These are phyloP conservation scores for Ctenosaura bakeri DNA, from an alignment of 2,797 vertebrate species.

Conservation along the genomic window DNA sequence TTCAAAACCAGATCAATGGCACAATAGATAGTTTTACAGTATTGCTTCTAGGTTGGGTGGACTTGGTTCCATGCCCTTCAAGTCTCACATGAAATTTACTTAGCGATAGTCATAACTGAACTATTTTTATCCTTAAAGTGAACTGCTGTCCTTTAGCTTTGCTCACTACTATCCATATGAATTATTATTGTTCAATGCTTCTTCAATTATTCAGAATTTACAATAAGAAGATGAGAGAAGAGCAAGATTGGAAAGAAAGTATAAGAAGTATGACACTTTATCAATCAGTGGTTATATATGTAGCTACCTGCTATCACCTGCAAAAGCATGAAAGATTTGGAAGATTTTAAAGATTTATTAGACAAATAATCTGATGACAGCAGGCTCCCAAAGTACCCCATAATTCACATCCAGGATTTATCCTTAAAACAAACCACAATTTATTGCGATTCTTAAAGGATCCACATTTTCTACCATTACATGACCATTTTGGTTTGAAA, in stretches of 20 bases:
- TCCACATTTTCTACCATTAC: not conserved
- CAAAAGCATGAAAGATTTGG: not conserved
- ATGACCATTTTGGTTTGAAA: not conserved
- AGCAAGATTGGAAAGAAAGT: not conserved
- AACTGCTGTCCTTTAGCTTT: slow-evolving; percentile 28
- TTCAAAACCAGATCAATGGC: slow-evolving; percentile 69
- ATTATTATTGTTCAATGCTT: not conserved
- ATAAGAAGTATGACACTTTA: not conserved
- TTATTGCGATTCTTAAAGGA: not conserved
- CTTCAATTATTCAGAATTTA: not conserved
- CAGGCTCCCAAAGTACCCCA: not conserved
- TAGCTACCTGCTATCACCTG: not conserved
- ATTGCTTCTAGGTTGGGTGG: slow-evolving; percentile 54
- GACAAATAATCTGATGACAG: not conserved
- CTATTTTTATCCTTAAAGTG: slow-evolving; percentile 29
- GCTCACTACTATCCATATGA: slow-evolving; percentile 31
- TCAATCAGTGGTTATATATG: not conserved
- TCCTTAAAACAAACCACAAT: not conserved
- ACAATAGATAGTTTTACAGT: slow-evolving; percentile 66
- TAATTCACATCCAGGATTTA: not conserved
- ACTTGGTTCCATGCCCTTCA: slow-evolving; percentile 41
- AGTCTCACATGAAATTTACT: slow-evolving; percentile 49
- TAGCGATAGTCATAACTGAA: not conserved
- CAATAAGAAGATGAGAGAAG: not conserved
- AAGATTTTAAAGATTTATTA: not conserved